These are phyloP conservation scores for Drosophila basisetae DNA, from an alignment of 2,888 invertebrate genomes.

Conservation along the genomic window DNA sequence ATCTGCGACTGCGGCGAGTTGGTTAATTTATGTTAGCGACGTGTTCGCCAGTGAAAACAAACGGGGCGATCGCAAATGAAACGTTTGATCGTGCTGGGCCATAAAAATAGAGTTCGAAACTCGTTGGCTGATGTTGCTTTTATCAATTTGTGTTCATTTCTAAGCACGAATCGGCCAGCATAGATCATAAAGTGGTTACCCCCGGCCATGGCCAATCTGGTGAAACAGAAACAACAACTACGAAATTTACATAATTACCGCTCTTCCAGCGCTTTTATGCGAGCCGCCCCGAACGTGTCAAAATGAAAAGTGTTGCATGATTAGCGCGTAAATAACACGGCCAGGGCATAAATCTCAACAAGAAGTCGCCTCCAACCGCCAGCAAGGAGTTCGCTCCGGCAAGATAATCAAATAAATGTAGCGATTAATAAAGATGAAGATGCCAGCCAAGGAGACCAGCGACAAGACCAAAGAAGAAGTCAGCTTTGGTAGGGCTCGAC, in stretches of 20 bases:
- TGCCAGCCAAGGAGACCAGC: slow-evolving; percentile 49
- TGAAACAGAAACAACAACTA: slow-evolving; percentile 35
- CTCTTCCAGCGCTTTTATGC: slow-evolving; percentile 69
- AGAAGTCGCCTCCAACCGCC: slow-evolving; percentile 24
- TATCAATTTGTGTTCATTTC: slow-evolving; percentile 77
- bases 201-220: slow-evolving; percentile 54
- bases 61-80: slow-evolving; percentile 35
- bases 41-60: slow-evolving; percentile 73
- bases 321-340: slow-evolving; percentile 79
- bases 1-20: slow-evolving; percentile 20
- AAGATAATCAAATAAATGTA: slow-evolving; percentile 80
- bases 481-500: neutral
- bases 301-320: slow-evolving; percentile 84
- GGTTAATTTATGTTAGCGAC: slow-evolving; percentile 73
- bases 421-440: slow-evolving; percentile 80
- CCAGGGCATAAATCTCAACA: slow-evolving; percentile 69
- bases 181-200: slow-evolving; percentile 73
- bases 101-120: slow-evolving; percentile 67
- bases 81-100: slow-evolving; percentile 55
- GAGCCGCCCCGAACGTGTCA: slow-evolving; percentile 75
- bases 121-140: slow-evolving; percentile 48
- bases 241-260: slow-evolving; percentile 80
- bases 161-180: slow-evolving; percentile 70
- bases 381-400: slow-evolving; percentile 30
- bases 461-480: neutral